phyloP scores from a whole-genome alignment of 2,797 vertebrate species.

The Adrianichthys oophorus region DNA sequence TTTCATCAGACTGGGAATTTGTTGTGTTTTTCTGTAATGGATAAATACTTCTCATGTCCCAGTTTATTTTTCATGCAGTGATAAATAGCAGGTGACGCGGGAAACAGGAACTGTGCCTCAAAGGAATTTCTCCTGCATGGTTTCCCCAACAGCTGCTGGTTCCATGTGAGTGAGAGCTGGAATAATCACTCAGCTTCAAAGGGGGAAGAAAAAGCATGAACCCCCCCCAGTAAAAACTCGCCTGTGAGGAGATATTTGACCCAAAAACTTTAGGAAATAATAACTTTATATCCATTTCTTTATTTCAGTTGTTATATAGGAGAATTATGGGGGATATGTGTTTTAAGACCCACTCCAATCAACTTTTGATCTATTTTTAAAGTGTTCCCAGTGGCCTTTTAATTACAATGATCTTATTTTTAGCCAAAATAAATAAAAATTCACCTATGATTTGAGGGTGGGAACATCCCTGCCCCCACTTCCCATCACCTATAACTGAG shows the following conservation, averaged over 20 bases:
- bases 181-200: slow-evolving; percentile 5
- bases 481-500: too few species aligned
- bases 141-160: slow-evolving; percentile 42
- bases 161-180: slow-evolving; percentile 13
- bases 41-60: neutral
- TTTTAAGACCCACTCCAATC: too few species aligned
- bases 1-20: too few species aligned
- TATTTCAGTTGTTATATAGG: neutral
- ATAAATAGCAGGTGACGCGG: slow-evolving; percentile 2
- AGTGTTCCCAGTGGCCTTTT: too few species aligned
- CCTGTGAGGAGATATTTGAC: slow-evolving; percentile 1
- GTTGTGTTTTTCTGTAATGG: neutral
- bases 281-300: neutral
- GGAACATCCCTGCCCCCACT: too few species aligned
- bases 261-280: neutral
- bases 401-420: too few species aligned
- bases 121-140: slow-evolving; percentile 45
- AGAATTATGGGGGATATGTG: neutral
- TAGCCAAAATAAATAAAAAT: too few species aligned
- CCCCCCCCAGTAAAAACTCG: too few species aligned
- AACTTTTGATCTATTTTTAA: too few species aligned
- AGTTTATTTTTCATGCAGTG: neutral
- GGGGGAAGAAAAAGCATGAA: neutral
- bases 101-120: slow-evolving; percentile 20
- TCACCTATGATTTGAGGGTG: too few species aligned